phyloP scores from a whole-genome alignment of 2,797 vertebrate genomes.

The Numenius phaeopus region DNA sequence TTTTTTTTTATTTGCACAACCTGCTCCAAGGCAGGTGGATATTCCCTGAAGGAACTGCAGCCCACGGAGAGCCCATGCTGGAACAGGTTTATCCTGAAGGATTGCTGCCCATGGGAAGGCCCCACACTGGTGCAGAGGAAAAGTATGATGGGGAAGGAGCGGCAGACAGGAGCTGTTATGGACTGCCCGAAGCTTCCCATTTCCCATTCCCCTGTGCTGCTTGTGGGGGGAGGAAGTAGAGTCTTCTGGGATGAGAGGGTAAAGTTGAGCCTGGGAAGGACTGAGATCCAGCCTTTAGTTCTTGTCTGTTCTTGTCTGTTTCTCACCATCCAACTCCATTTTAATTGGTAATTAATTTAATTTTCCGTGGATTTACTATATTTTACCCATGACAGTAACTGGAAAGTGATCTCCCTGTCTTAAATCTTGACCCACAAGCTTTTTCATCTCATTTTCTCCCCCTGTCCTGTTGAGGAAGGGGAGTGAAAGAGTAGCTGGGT shows the following conservation, averaged over 20 bases:
- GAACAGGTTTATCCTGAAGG: background rate
- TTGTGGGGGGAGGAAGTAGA: accelerated
- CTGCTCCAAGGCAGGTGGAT: background rate
- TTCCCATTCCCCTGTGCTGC: accelerated
- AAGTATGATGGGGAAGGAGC: background rate
- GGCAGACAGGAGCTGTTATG: background rate
- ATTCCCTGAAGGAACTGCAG: background rate
- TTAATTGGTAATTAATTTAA: background rate
- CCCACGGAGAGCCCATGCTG: background rate
- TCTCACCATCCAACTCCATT: background rate
- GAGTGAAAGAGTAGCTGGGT: background rate
- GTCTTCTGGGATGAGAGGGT: accelerated
- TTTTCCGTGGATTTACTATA: accelerated
- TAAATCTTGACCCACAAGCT: accelerated
- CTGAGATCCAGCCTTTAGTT: background rate
- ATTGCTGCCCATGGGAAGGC: background rate
- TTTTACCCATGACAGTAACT: background rate
- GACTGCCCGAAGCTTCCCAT: accelerated
- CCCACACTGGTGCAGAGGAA: accelerated
- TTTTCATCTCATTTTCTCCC: background rate
- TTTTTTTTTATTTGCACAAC: background rate
- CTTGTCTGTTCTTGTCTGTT: background rate
- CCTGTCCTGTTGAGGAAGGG: too few relatives aligned
- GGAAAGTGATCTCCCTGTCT: background rate
- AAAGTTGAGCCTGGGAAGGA: background rate